phyloP scores from a whole-genome alignment of 2,113 vertebrate species.

The Tylochromis polylepis region DNA sequence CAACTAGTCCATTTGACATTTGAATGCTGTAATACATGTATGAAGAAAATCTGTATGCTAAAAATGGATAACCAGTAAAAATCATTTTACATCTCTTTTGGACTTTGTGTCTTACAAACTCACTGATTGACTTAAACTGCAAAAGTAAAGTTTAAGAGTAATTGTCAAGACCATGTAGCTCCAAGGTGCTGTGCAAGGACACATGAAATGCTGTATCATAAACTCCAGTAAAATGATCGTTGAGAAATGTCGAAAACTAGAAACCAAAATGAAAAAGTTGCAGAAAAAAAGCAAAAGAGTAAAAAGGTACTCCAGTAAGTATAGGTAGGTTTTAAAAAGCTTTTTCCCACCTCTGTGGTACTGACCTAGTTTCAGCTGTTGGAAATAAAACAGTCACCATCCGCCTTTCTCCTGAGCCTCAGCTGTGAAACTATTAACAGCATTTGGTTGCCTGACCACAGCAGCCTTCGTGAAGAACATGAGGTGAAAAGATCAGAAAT shows the following conservation, averaged over 20 bases:
- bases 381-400: neutral
- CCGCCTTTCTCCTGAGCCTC: neutral
- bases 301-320: neutral
- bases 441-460: neutral
- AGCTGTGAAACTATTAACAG: neutral
- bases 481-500: neutral
- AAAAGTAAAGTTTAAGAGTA: neutral
- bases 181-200: neutral
- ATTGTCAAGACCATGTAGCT: neutral
- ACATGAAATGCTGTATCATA: neutral
- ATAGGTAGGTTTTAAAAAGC: neutral
- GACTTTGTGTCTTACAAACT: neutral
- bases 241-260: neutral
- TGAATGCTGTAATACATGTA: neutral
- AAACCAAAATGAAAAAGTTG: neutral
- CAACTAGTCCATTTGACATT: neutral
- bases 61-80: neutral
- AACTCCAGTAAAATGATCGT: neutral
- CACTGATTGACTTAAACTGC: neutral
- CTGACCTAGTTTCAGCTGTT: conserved; percentile 4
- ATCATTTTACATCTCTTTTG: neutral
- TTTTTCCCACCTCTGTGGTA: neutral
- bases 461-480: neutral
- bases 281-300: neutral
- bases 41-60: neutral